A percentile compares a stretch with the other conserved stretches of the same genome.
Conservation (phyloP, 2,888 invertebrate species). For the Heliconius charithonia region DNA sequence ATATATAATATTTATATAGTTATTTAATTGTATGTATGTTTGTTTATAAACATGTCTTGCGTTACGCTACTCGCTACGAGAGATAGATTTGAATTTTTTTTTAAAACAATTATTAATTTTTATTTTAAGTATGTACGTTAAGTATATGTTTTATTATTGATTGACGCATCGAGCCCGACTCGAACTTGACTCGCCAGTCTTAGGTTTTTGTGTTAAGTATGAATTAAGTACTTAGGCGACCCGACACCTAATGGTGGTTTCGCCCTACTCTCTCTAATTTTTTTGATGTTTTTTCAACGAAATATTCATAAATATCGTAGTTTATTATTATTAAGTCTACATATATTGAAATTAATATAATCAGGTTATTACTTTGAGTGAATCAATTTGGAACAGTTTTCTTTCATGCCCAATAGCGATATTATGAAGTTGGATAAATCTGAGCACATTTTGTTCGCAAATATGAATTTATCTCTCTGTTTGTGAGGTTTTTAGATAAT, state of each 20-base stretch:
- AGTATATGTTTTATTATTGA: slow-evolving; percentile 66
- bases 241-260: slow-evolving; percentile 56
- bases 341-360: slow-evolving; percentile 59
- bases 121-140: slow-evolving; percentile 65
- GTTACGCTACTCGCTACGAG: slow-evolving; percentile 67
- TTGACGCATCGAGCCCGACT: slow-evolving; percentile 62
- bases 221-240: slow-evolving; percentile 69
- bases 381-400: slow-evolving; percentile 82
- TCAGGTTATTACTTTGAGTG: slow-evolving; percentile 69
- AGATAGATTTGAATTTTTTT: slow-evolving; percentile 68
- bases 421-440: slow-evolving; percentile 79
- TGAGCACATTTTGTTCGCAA: slow-evolving; percentile 68
- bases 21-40: slow-evolving; percentile 8
- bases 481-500: slow-evolving; percentile 74
- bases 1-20: slow-evolving; percentile 11
- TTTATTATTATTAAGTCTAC: slow-evolving; percentile 79
- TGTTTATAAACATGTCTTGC: slow-evolving; percentile 56
- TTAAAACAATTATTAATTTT: slow-evolving; percentile 53
- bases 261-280: slow-evolving; percentile 72
- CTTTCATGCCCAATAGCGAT: slow-evolving; percentile 70
- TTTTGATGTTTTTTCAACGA: slow-evolving; percentile 81
- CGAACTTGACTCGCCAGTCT: slow-evolving; percentile 61
- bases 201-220: slow-evolving; percentile 59
- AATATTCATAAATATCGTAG: slow-evolving; percentile 76
- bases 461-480: slow-evolving; percentile 79